Evolutionary conservation across 2,113 vertebrate genomes (phyloP), one percentile per base, ranked within the genome.

Genomic region (Martes martes): DNA sequence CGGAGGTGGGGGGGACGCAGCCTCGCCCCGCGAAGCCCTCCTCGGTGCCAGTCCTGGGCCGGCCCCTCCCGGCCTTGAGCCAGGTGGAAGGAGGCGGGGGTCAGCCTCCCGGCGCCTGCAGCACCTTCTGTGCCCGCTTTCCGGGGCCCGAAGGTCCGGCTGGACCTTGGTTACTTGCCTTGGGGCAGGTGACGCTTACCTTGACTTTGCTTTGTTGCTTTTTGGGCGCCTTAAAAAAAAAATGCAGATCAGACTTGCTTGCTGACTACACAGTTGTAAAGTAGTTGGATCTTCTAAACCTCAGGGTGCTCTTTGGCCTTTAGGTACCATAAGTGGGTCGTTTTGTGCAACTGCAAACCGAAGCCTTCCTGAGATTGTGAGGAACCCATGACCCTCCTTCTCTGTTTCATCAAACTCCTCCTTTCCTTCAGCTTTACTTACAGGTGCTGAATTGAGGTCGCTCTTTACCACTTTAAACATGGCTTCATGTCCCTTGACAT

Each of bases 351-450:
- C 52, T 59, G 31, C n/a, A 23, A 69, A 26, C 45, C 0, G 4
- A 65, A 39, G 42, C 36, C 76, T 96, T 89, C 23, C 59, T 47
- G 5, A 26, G 23, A 50, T 52, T n/a, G 1, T 31, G 59, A n/a
- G 19, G 42, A 28, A 57, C 74, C 52, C 36, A 1, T 31, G 45
- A 16, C 28, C 36, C 57, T 21, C 11, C 7, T 1, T 39, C 28
- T 6, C 13, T 42, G 50, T 8, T n/a, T 63, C 83, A 7, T 33
- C 47, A 18, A 3, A 52, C 23, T 39, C 19, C 11, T 23, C 11
- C 15, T 73, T 84, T 31, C 45, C 81, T 91, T 93, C 39, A 42
- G 11, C 18, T 92, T 93, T 57, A 33, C 57, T 93, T 57, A 33
- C 57, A 39, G 39, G 42, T 33, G 26, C 11, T 7, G 42, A 80